phyloP scores from a whole-genome alignment of 2,888 invertebrate species.

The Digitonthophagus gazella region DNA sequence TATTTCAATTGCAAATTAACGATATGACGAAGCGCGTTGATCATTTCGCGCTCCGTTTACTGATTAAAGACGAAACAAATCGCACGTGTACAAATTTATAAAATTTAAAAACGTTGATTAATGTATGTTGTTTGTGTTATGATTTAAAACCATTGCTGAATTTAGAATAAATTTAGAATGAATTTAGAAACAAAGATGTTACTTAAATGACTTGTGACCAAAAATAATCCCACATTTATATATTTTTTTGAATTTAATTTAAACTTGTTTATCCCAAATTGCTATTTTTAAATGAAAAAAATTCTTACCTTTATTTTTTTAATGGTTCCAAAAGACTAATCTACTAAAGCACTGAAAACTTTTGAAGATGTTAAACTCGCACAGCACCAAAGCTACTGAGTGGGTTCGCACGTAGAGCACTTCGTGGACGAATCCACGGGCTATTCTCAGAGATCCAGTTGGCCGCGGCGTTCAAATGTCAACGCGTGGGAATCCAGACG shows the following conservation, averaged over 20 bases:
- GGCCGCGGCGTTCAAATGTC: slow-evolving; percentile 36
- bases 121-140: too few relatives aligned
- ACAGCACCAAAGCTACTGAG: not conserved
- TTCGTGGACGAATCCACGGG: not conserved
- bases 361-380: not conserved
- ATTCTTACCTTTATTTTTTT: not conserved
- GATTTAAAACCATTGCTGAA: too few relatives aligned
- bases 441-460: slow-evolving; percentile 31
- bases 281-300: not conserved
- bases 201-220: too few relatives aligned
- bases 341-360: not conserved
- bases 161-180: too few relatives aligned
- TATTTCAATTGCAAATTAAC: not conserved
- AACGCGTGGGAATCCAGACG: slow-evolving; percentile 33
- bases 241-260: too few relatives aligned
- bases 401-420: not conserved
- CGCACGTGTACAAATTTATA: too few relatives aligned
- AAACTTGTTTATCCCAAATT: too few relatives aligned
- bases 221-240: too few relatives aligned
- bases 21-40: not conserved
- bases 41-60: not conserved
- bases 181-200: too few relatives aligned
- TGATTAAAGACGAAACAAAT: not conserved
- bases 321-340: not conserved
- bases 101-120: too few relatives aligned